phyloP scores from a whole-genome alignment of 2,113 vertebrate genomes.

The Actenoides lindsayi region DNA sequence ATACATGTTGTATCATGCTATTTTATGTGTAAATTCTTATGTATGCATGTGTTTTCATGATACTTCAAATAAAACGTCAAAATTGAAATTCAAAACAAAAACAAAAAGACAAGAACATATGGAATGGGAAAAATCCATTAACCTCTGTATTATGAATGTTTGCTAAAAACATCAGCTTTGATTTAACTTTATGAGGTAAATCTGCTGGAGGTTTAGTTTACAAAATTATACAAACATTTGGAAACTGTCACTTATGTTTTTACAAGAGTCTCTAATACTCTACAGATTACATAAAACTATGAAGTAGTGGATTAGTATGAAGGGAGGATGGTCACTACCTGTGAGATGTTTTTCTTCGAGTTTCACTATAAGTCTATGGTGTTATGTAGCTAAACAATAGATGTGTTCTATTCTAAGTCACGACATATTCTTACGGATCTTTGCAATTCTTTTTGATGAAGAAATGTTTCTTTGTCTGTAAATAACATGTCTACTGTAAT shows the following conservation, averaged over 20 bases:
- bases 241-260: not conserved
- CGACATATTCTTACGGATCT: not conserved
- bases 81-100: not conserved
- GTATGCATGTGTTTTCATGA: not conserved
- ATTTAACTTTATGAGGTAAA: slow-evolving; percentile 9
- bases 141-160: not conserved
- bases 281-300: not conserved
- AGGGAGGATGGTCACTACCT: not conserved
- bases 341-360: not conserved
- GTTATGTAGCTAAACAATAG: not conserved
- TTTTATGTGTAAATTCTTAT: not conserved
- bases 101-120: not conserved
- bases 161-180: slow-evolving; percentile 6
- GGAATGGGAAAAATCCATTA: not conserved
- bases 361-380: not conserved
- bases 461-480: not conserved
- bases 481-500: not conserved
- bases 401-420: not conserved
- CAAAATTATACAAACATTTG: not conserved
- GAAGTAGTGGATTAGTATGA: not conserved
- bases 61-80: not conserved
- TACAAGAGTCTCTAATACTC: not conserved
- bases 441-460: not conserved
- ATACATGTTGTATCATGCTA: not conserved
- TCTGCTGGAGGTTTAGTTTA: not conserved